These are phyloP conservation scores for Rhingia rostrata DNA, from an alignment of 2,888 invertebrate species.

Conservation along the genomic window DNA sequence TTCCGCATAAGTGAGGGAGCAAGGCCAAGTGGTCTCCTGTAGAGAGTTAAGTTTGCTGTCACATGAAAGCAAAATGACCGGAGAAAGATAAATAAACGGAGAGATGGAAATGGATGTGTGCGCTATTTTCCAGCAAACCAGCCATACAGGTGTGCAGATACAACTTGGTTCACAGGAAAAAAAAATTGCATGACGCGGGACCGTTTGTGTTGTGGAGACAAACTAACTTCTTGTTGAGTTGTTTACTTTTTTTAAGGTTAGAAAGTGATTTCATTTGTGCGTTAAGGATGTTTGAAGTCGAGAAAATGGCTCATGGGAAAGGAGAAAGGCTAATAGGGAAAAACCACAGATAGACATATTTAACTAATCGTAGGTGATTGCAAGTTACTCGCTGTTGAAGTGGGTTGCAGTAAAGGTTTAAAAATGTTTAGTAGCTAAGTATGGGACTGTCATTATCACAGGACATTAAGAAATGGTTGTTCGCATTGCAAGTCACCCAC, in stretches of 20 bases:
- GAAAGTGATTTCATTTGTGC: slow-evolving; percentile 52
- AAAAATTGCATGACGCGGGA: slow-evolving; percentile 25
- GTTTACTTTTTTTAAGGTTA: slow-evolving; percentile 23
- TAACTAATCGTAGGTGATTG: slow-evolving; percentile 8
- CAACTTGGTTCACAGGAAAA: slow-evolving; percentile 15
- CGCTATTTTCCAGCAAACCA: slow-evolving; percentile 35
- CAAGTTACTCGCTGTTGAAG: neutral
- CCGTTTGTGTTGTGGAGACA: slow-evolving; percentile 35
- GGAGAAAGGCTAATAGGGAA: slow-evolving; percentile 33
- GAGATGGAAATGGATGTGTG: slow-evolving; percentile 30
- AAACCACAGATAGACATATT: neutral
- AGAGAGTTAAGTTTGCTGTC: slow-evolving; percentile 27
- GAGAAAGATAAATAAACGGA: slow-evolving; percentile 46
- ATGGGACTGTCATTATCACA: too few species aligned
- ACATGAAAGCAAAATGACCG: slow-evolving; percentile 58
- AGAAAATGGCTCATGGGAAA: slow-evolving; percentile 16
- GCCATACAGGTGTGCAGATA: slow-evolving; percentile 48
- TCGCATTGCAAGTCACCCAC: too few species aligned
- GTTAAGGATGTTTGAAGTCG: slow-evolving; percentile 6
- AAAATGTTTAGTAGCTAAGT: too few species aligned
- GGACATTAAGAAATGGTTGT: too few species aligned
- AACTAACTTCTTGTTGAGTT: slow-evolving; percentile 8
- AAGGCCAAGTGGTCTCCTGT: slow-evolving; percentile 42
- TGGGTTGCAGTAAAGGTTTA: neutral
- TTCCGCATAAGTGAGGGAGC: slow-evolving; percentile 20